Conservation (phyloP, 1,140 invertebrate genomes). For the Cardiocondyla obscurior region DNA sequence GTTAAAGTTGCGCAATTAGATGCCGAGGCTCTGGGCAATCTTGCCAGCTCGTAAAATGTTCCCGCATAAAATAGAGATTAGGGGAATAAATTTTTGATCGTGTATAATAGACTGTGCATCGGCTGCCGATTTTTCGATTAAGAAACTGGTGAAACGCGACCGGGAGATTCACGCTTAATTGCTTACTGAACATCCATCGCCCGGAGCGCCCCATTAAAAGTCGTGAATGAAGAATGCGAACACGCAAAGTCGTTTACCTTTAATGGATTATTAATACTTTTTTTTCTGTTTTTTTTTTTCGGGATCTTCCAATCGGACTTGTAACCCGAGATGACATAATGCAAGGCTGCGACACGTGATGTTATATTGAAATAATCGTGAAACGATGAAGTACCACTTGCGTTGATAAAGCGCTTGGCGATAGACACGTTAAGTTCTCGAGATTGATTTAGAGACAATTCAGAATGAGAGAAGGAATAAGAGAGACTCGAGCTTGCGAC, state of each 20-base stretch:
- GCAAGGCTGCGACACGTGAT: constrained; percentile 1
- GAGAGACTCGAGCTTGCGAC: neutral
- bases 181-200: neutral
- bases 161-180: neutral
- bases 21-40: neutral
- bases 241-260: neutral
- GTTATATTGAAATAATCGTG: constrained; percentile 15
- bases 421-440: neutral
- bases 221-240: neutral
- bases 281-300: no score
- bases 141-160: neutral
- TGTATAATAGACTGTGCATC: neutral
- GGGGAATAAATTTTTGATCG: neutral
- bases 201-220: neutral
- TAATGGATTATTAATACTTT: constrained; percentile 16
- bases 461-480: neutral
- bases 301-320: neutral
- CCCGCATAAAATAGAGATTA: neutral
- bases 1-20: constrained; percentile 39
- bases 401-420: neutral
- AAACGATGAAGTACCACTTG: neutral
- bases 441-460: neutral
- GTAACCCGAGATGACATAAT: neutral
- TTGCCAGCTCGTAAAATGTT: no score
- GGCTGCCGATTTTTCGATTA: neutral